A percentile compares a stretch with the other conserved stretches of the same genome.
phyloP scores from a whole-genome alignment of 2,797 vertebrate species.

The Sebastes minor region DNA sequence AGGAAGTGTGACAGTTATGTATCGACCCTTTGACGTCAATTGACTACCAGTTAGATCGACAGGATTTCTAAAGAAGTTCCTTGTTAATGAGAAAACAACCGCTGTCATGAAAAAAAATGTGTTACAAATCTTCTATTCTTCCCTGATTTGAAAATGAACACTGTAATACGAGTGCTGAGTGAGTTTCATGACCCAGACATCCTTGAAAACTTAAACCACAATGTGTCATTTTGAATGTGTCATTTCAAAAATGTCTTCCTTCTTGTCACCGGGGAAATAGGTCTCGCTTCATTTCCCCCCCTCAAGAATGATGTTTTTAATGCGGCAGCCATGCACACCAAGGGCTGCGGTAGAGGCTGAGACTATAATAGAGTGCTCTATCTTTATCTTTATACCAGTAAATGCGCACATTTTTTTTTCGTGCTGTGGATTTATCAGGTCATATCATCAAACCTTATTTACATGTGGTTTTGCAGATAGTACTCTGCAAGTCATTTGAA shows the following conservation, averaged over 20 bases:
- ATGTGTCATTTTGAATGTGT: background rate
- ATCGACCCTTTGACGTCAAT: background rate
- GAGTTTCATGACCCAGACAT: slow-evolving; percentile 1
- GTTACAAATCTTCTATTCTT: background rate
- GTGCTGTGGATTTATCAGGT: background rate
- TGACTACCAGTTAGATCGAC: background rate
- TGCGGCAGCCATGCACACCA: background rate
- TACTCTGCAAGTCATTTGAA: background rate
- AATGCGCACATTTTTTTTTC: background rate
- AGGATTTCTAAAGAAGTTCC: background rate
- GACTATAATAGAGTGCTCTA: background rate
- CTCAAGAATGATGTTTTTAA: background rate
- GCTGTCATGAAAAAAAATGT: background rate
- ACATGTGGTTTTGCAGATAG: background rate
- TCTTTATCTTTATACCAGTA: background rate
- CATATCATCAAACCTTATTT: background rate
- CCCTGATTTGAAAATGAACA: background rate
- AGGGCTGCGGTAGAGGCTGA: background rate
- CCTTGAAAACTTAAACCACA: slow-evolving; percentile 27
- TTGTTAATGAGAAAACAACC: background rate
- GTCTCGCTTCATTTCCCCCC: background rate
- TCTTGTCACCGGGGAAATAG: slow-evolving; percentile 2
- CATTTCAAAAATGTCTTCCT: slow-evolving; percentile 15
- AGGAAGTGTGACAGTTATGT: background rate
- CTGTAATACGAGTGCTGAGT: background rate